Evolutionary conservation across 35 echinoderm and acorn worm genomes (phyloP).

Genomic region (Apostichopus japonicus): DNA sequence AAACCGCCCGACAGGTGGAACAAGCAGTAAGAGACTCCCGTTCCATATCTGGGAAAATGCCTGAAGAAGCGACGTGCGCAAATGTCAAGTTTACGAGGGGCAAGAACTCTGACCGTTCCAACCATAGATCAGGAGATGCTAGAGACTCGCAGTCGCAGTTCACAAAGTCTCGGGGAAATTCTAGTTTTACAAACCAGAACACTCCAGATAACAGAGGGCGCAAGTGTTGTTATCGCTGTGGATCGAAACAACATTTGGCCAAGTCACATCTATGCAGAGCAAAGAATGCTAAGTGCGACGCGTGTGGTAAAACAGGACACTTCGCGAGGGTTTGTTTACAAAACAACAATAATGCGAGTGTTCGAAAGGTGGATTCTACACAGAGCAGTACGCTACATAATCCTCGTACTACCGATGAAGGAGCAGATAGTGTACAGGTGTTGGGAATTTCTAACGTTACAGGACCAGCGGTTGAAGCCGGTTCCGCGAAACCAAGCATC

Average conservation of each 20-base stretch:
- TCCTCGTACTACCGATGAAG: not conserved
- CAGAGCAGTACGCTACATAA: not conserved
- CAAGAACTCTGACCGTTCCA: too few species aligned
- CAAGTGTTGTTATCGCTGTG: slow-evolving; percentile 48
- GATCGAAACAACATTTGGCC: slow-evolving; percentile 45
- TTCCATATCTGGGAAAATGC: too few species aligned
- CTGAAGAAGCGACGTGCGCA: too few species aligned
- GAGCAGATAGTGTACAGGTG: not conserved
- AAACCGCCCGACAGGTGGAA: slow-evolving; percentile 16
- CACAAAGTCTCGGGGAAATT: not conserved
- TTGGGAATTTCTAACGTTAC: not conserved
- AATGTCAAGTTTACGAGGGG: too few species aligned
- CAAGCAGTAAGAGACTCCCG: not conserved
- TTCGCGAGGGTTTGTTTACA: slow-evolving; percentile 62
- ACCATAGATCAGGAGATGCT: too few species aligned
- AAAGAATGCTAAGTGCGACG: slow-evolving; percentile 23
- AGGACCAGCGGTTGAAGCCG: not conserved
- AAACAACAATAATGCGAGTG: not conserved
- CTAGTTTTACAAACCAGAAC: not conserved
- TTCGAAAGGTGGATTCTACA: slow-evolving; percentile 12
- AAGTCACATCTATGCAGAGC: slow-evolving; percentile 36
- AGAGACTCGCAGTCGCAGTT: not conserved
- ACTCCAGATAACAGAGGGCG: slow-evolving; percentile 5
- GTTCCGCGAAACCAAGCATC: not conserved
- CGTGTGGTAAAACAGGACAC: slow-evolving; percentile 64